Percentiles rank a stretch among this genome's conserved stretches.
These are phyloP conservation scores for Kryptopterus vitreolus DNA, from an alignment of 2,797 vertebrate species.

Conservation along the genomic window DNA sequence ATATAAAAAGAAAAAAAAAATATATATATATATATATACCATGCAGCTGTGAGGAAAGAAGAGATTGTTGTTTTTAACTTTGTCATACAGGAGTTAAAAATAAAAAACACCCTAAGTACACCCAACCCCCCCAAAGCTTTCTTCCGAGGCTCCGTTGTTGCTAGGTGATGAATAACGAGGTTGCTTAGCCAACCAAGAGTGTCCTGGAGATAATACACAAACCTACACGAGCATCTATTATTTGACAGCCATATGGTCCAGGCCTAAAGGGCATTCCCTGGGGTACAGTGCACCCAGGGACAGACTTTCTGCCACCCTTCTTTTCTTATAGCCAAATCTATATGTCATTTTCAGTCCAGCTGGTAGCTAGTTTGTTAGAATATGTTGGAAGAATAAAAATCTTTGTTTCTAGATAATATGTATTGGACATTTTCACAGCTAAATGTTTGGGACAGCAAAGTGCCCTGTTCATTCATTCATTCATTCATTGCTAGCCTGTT, in stretches of 20 bases:
- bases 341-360: background rate
- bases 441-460: background rate
- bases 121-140: constrained; percentile 59
- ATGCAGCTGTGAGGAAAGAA: background rate
- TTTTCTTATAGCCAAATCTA: background rate
- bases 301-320: constrained; percentile 12
- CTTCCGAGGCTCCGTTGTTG: constrained; percentile 63
- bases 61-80: background rate
- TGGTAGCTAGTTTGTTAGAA: no score
- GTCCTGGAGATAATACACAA: constrained; percentile 57
- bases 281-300: constrained; percentile 59
- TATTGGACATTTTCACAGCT: background rate
- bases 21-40: no score
- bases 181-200: constrained; percentile 70
- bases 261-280: constrained; percentile 63
- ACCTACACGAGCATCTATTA: constrained; percentile 66
- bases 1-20: no score
- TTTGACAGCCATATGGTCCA: constrained; percentile 67
- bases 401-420: background rate
- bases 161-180: constrained; percentile 70
- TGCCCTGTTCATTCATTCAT: no score
- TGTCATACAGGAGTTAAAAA: background rate
- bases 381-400: no score
- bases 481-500: background rate
- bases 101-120: background rate